Evolutionary conservation across 2,113 vertebrate genomes (phyloP).

Genomic region (Herpetotheres cachinnans): DNA sequence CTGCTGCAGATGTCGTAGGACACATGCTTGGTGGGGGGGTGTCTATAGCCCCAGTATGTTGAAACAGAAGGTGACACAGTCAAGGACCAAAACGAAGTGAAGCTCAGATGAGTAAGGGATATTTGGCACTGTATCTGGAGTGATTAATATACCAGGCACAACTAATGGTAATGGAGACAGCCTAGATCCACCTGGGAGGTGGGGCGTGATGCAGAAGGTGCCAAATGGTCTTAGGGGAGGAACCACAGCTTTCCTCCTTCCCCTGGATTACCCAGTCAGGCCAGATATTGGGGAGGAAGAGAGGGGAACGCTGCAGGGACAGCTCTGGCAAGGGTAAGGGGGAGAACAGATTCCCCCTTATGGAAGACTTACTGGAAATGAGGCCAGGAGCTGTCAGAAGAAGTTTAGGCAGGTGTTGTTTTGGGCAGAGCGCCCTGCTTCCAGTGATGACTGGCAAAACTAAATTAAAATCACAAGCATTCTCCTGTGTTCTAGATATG

Average conservation of each 20-base stretch:
- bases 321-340: background rate
- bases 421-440: background rate
- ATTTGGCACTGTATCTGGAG: background rate
- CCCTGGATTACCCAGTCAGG: too few relatives aligned
- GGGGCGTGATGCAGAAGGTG: background rate
- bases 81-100: background rate
- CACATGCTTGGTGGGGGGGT: background rate
- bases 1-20: background rate
- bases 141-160: background rate
- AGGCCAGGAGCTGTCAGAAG: background rate
- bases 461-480: background rate
- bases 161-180: background rate
- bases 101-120: background rate
- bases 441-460: background rate
- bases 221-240: background rate
- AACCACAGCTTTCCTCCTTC: background rate
- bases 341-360: too few relatives aligned
- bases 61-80: background rate
- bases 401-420: background rate
- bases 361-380: background rate
- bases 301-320: background rate
- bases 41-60: background rate
- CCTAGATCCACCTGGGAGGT: background rate
- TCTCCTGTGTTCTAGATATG: background rate
- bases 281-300: too few relatives aligned